phyloP scores from a whole-genome alignment of 2,797 vertebrate species.

The Ataeniobius toweri region DNA sequence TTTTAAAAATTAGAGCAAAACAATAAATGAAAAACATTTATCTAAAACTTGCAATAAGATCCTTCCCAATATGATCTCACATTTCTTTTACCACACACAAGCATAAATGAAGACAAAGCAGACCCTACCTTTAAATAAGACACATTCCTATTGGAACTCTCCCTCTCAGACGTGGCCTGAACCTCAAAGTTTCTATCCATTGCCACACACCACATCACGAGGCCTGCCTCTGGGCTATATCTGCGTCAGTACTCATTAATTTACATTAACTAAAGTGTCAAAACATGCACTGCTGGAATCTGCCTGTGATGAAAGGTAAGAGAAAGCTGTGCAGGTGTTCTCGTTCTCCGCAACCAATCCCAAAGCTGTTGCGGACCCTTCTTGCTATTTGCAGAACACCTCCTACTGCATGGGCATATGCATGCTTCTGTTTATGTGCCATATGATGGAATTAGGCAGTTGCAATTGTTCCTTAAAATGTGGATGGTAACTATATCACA shows the following conservation, averaged over 20 bases:
- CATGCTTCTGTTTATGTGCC: conserved; percentile 56
- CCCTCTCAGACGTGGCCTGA: conserved; percentile 26
- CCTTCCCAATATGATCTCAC: background rate
- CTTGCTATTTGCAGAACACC: conserved; percentile 61
- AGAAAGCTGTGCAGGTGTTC: conserved; percentile 77
- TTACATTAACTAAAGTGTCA: conserved; percentile 85
- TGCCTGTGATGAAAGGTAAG: conserved; percentile 72
- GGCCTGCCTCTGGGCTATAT: conserved; percentile 70
- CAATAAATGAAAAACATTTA: background rate
- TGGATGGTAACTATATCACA: conserved; percentile 49
- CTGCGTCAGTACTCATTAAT: conserved; percentile 82
- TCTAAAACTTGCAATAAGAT: background rate
- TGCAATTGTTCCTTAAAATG: conserved; percentile 31
- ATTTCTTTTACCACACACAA: conserved; percentile 21
- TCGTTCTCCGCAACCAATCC: conserved; percentile 49
- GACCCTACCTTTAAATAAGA: conserved; percentile 22
- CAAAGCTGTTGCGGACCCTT: conserved; percentile 46
- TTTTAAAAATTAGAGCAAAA: background rate
- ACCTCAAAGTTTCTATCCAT: conserved; percentile 49
- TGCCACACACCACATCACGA: conserved; percentile 72
- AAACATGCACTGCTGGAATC: conserved; percentile 81
- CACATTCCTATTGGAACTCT: conserved; percentile 31
- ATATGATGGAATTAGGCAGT: conserved; percentile 51
- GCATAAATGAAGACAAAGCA: conserved; percentile 17
- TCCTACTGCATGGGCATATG: conserved; percentile 48